These are phyloP conservation scores for Stichodactyla mertensii DNA, from an alignment of 64 coral and sea anemone genomes.

Conservation along the genomic window DNA sequence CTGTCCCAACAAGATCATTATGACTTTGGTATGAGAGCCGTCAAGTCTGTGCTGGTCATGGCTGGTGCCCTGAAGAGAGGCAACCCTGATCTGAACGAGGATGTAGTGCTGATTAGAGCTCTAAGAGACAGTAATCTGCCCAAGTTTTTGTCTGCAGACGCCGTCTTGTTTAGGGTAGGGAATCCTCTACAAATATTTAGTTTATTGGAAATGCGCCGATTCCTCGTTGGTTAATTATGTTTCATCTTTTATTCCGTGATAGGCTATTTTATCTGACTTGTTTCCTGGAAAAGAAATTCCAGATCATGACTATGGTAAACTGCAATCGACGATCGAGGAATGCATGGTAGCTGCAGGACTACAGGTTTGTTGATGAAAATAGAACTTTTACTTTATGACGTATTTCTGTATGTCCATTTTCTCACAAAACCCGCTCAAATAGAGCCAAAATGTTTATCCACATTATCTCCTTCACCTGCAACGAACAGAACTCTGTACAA, in stretches of 20 bases:
- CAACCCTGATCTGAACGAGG: conserved; percentile 88
- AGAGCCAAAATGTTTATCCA: too few species aligned
- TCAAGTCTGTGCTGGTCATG: conserved; percentile 98
- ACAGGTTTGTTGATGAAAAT: conserved; percentile 37
- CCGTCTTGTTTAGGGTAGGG: conserved; percentile 87
- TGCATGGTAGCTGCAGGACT: conserved; percentile 55
- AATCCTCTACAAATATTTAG: not conserved
- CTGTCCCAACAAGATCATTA: conserved; percentile 99
- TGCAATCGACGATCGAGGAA: conserved; percentile 95
- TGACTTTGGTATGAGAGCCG: conserved; percentile 99
- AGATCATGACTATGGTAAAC: conserved; percentile 96
- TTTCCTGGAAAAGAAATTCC: conserved; percentile 97
- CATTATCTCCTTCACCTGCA: too few species aligned
- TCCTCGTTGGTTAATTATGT: not conserved
- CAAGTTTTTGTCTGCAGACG: conserved; percentile 93
- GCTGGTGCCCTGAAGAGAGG: conserved; percentile 95
- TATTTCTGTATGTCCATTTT: too few species aligned
- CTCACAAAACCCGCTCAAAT: too few species aligned
- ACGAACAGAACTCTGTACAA: too few species aligned
- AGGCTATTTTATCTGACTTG: conserved; percentile 96
- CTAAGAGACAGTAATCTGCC: conserved; percentile 92
- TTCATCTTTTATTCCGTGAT: not conserved
- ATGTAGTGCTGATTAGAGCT: conserved; percentile 89
- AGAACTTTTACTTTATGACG: too few species aligned
- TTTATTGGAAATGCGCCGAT: too few species aligned